Evolutionary conservation across 1,140 invertebrate species (phyloP), one percentile per base, ranked within the genome.

Genomic region (Lycorma delicatula): DNA sequence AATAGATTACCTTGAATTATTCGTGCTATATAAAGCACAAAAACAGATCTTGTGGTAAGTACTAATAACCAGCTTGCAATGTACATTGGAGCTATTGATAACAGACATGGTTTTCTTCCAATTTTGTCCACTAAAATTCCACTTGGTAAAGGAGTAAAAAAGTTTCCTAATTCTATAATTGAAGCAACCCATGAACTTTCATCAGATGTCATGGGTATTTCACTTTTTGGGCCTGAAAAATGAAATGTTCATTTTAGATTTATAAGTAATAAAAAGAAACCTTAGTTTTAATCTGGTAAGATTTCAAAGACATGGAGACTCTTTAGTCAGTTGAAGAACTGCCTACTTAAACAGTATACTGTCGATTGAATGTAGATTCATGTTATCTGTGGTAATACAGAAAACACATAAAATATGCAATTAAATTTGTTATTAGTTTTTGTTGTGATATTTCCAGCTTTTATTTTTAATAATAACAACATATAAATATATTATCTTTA

Each of bases 51-150:
- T 5, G 83, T 79, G 62, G 83, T 79, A 18, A 84, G 77, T 9
- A 90, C 87, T 1, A 85, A 66, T 5, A 81, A 22, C 86, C 87
- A 94, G 59, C 87, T 89, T 11, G 85, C 27, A 6, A 88, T 67
- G 65, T 88, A 93, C 0, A 87, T 84, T 2, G 84, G 54, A 0
- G 83, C 74, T 22, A 89, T 76, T 0, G 79, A 58, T 9, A 91
- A 70, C 13, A 93, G 81, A 0, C 84, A 79, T 18, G 77, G 75
- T 62, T 87, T 62, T 18, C 91, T 73, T 1, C 93, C 92, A 28
- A 87, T 68, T 61, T 77, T 80, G 67, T 93, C 86, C 0, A 89
- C 83, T 3, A 85, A 67, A 38, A 75, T 75, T 20, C 79, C 61
- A 16, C 41, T 50, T 3, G 58, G 58, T 7, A 63, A 18, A 5